Evolutionary conservation across 2,113 vertebrate genomes (phyloP).

Genomic region (Nyctibius bracteatus): DNA sequence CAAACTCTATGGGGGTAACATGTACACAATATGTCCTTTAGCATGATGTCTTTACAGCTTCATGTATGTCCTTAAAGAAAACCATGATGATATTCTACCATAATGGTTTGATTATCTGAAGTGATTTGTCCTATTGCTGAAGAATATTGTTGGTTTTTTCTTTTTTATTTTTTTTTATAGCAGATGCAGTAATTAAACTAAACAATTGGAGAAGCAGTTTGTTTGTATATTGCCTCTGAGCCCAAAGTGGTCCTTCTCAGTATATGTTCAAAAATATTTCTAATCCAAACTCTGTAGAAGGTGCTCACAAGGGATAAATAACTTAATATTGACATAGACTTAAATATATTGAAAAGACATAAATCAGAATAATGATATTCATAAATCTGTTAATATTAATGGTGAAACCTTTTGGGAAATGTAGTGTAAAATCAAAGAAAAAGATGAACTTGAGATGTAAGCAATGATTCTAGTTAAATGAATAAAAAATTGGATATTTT

Average conservation of each 20-base stretch:
- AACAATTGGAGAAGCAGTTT: background rate
- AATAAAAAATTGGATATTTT: constrained; percentile 58
- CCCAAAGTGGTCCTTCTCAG: background rate
- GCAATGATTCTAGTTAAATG: constrained; percentile 35
- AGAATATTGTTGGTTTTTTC: background rate
- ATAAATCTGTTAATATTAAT: constrained; percentile 76
- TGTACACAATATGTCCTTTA: too few species aligned
- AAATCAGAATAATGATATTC: constrained; percentile 75
- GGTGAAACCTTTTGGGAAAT: constrained; percentile 62
- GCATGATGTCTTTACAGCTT: background rate
- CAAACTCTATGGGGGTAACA: fast-evolving
- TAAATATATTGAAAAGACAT: constrained; percentile 74
- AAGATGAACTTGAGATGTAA: constrained; percentile 54
- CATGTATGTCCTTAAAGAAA: background rate
- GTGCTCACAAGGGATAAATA: constrained; percentile 66
- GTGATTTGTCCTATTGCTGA: background rate
- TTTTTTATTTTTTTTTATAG: background rate
- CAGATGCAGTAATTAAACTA: background rate
- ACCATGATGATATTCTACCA: background rate
- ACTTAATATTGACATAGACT: constrained; percentile 73
- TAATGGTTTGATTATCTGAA: background rate
- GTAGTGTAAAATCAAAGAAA: constrained; percentile 72
- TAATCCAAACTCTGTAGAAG: constrained; percentile 59
- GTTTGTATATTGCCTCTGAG: constrained; percentile 27
- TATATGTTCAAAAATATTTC: constrained; percentile 58